Percentiles rank a stretch among this genome's conserved stretches.
phyloP scores from a whole-genome alignment of 1,140 invertebrate species.

The Drosophila ercepeae region DNA sequence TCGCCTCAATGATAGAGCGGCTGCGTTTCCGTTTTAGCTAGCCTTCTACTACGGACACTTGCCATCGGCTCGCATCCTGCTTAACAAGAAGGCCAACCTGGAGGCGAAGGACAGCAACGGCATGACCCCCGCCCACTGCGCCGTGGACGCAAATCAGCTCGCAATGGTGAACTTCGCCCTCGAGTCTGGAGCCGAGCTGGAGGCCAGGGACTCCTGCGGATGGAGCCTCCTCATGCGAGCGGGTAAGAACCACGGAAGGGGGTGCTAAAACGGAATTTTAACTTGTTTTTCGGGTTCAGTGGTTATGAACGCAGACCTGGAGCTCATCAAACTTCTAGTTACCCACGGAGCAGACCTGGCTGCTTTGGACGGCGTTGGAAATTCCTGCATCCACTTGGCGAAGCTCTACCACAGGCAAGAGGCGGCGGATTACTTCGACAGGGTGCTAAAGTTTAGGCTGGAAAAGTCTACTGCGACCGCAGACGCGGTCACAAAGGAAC shows the following conservation, averaged over 20 bases:
- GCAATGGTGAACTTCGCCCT: constrained; percentile 78
- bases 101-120: constrained; percentile 72
- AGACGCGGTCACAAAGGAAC: constrained; percentile 21
- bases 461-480: constrained; percentile 23
- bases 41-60: constrained; percentile 76
- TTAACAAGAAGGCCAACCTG: constrained; percentile 74
- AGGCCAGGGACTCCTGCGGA: constrained; percentile 67
- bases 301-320: constrained; percentile 66
- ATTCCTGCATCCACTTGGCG: constrained; percentile 68
- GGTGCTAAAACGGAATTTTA: neutral
- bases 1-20: neutral
- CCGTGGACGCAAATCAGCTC: constrained; percentile 74
- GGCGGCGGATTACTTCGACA: constrained; percentile 67
- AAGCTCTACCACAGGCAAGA: constrained; percentile 57
- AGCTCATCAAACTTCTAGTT: constrained; percentile 72
- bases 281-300: constrained; percentile 41
- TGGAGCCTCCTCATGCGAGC: constrained; percentile 78
- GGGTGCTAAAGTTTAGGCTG: constrained; percentile 50
- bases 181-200: constrained; percentile 68
- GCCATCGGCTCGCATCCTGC: constrained; percentile 72
- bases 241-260: constrained; percentile 28
- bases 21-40: constrained; percentile 33
- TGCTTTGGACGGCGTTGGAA: constrained; percentile 55
- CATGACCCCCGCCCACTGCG: constrained; percentile 77
- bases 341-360: constrained; percentile 64